A percentile compares a stretch with the other conserved stretches of the same genome.
phyloP scores from a whole-genome alignment of 2,797 vertebrate species.

The Scolopax rusticola region DNA sequence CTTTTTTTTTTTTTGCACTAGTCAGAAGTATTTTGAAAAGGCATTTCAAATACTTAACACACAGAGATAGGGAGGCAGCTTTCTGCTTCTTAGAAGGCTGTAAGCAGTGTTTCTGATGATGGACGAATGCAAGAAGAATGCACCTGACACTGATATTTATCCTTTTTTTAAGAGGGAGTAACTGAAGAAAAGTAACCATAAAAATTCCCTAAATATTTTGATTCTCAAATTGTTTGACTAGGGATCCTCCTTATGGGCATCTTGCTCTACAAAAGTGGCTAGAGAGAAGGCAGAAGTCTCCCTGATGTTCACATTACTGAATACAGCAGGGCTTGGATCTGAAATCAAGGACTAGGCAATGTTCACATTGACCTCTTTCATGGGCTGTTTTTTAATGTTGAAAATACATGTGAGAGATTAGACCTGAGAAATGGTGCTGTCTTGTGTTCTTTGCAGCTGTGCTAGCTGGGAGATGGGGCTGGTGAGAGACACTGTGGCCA shows the following conservation, averaged over 20 bases:
- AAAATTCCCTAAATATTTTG: not conserved
- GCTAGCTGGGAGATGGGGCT: not conserved
- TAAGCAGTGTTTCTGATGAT: not conserved
- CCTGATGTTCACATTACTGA: not conserved
- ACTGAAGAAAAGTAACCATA: not conserved
- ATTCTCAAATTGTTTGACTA: not conserved
- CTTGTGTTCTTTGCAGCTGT: not conserved
- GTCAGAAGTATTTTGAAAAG: not conserved
- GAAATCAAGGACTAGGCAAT: not conserved
- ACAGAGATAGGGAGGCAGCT: not conserved
- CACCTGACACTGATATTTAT: not conserved
- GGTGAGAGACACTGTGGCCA: not conserved
- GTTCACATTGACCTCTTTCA: not conserved
- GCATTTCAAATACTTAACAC: not conserved
- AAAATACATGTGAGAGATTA: rapidly evolving
- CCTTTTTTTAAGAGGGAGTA: not conserved
- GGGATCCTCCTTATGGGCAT: not conserved
- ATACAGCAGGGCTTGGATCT: not conserved
- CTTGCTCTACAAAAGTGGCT: not conserved
- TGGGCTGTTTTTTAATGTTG: not conserved
- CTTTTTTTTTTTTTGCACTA: not conserved
- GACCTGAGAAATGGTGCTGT: rapidly evolving
- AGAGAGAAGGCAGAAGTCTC: not conserved
- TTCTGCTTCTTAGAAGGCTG: not conserved
- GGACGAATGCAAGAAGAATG: not conserved